Base-by-base conservation (phyloP, 1,140 invertebrate species). In the Leptinotarsa undecemlineata region DNA sequence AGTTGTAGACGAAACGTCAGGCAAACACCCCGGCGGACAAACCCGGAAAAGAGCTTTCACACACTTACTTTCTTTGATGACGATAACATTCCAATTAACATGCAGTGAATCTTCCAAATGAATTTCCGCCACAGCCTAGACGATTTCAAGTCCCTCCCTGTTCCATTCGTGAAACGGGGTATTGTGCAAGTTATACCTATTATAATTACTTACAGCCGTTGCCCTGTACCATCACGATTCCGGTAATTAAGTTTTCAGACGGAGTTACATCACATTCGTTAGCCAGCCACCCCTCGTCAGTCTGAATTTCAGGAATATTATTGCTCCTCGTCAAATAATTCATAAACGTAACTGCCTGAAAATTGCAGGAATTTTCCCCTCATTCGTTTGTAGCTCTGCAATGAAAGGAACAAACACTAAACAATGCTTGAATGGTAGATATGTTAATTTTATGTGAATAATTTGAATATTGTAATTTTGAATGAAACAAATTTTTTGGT, bases 191-290 rank as follows among this genome's bases (percentile, higher is more conserved):
- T 78, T 71, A 64, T 47, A 70, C 20, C 77, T 73, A 71, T 78
- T 78, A 70, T 63, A 77, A 77, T 75, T 79, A 75, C 76, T 75
- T 69, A 71, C 78, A 79, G 71, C 74, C 74, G 78, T 62, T 73
- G 72, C 78, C 78, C 74, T 23, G 72, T 69, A 57, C 75, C 75
- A 75, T 74, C 75, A 73, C 62, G 71, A 79, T 77, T 77, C 76
- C 77, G 77, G 76, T 77, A 79, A 79, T 79, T 79, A 79, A 79
- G 78, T 79, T 77, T 79, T 78, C 75, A 74, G 70, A 62, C 67
- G 73, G 62, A 78, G 77, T 78, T 74, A 76, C 75, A 74, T 76
- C 71, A 71, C 76, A 67, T 77, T 75, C 71, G 61, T 62, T 75
- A 76, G 70, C 74, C 73, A 76, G 72, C 62, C 68, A 47, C 51